Evolutionary conservation across 2,113 vertebrate genomes (phyloP), one percentile per base, ranked within the genome.

Genomic region (Seriola aureovittata): DNA sequence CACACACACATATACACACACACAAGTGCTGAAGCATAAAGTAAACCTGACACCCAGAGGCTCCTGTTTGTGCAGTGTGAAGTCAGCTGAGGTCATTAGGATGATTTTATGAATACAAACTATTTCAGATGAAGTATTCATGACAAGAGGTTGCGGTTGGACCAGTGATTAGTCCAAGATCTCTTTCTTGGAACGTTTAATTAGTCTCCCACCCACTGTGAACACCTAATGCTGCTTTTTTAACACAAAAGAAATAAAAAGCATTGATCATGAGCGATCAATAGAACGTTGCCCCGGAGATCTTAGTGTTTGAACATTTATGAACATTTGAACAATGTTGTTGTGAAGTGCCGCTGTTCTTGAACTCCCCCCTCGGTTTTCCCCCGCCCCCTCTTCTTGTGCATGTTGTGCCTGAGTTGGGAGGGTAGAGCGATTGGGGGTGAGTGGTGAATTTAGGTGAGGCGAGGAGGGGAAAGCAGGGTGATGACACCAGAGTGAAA

Each of bases 401-500:
- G 64, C 82, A 82, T 58, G 32, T 42, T 63, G 78, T 34, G 60
- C 48, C 32, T 54, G 55, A 19, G 74, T 46, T 46, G 6, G 17
- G 29, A 59, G 68, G 52, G 71, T 50, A 14, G 68, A 44, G 62
- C 1, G 3, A 14, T 36, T 8, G 50, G 48, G 55, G 71, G 40
- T 59, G 66, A 40, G 25, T 66, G 85, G 78, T 82, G 72, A 87
- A 73, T 58, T 85, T 32, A 88, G 88, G 90, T 91, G 90, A 92
- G 71, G 55, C 11, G n/a, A 38, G 70, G 73, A 70, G 68, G 86
- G 21, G 69, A 25, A 70, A 44, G 32, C 42, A 75, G 80, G 71
- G 86, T 92, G 92, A 91, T 93, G 91, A 93, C 86, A 93, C 82
- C 79, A 8, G 71, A 74, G 84, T 90, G 88, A 89, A 93, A 92